Percentiles rank a stretch among this genome's conserved stretches.
phyloP scores from a whole-genome alignment of 2,888 invertebrate species.

The Zygogramma bicolorata region DNA sequence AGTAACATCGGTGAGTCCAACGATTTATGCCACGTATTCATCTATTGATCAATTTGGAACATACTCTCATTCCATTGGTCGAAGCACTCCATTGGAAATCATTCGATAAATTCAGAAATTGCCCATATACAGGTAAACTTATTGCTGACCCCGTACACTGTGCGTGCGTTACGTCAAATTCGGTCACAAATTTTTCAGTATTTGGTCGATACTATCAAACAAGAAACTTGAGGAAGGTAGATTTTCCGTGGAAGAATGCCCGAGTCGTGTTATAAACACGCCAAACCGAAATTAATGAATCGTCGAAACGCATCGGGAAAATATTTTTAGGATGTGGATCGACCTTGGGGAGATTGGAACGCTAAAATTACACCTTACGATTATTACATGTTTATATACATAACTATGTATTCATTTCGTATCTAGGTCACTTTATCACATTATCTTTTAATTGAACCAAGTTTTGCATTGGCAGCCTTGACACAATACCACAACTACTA shows the following conservation, averaged over 20 bases:
- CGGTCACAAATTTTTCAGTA: too few relatives aligned
- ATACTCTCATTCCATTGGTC: too few relatives aligned
- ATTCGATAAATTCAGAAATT: too few relatives aligned
- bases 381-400: conserved; percentile 45
- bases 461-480: conserved; percentile 53
- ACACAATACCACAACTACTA: conserved; percentile 45
- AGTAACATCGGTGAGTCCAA: too few relatives aligned
- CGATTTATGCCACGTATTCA: too few relatives aligned
- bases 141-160: too few relatives aligned
- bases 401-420: conserved; percentile 46
- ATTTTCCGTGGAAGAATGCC: neutral
- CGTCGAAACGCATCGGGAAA: neutral
- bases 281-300: neutral
- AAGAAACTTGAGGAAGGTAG: too few relatives aligned
- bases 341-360: conserved; percentile 36
- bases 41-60: too few relatives aligned
- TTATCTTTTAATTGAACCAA: conserved; percentile 54
- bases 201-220: too few relatives aligned
- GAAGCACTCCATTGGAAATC: too few relatives aligned
- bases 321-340: conserved; percentile 30
- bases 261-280: neutral
- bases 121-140: too few relatives aligned
- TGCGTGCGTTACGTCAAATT: too few relatives aligned
- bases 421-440: conserved; percentile 54
- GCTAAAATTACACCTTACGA: conserved; percentile 39